Evolutionary conservation across 2,888 invertebrate species (phyloP).

Genomic region (Latrodectus hesperus): DNA sequence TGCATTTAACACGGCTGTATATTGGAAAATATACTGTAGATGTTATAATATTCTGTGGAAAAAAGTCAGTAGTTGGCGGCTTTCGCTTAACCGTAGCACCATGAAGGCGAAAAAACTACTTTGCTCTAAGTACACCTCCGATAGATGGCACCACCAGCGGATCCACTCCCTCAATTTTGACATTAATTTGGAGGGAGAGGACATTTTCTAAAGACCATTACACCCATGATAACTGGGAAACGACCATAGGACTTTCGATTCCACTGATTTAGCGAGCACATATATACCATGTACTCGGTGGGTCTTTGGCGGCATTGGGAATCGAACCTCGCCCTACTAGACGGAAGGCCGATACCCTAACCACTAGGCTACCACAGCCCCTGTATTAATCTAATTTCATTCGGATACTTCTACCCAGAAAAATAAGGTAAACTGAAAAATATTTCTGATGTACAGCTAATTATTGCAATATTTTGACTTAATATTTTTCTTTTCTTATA

Average conservation of each 20-base stretch:
- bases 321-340: neutral
- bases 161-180: neutral
- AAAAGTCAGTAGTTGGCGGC: no score
- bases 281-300: neutral
- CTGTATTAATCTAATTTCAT: neutral
- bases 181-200: neutral
- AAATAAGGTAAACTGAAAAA: no score
- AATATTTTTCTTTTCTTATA: no score
- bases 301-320: neutral
- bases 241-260: neutral
- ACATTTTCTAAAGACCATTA: neutral
- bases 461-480: no score
- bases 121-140: neutral
- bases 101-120: no score
- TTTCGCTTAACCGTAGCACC: no score
- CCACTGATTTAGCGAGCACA: neutral
- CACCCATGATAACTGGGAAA: no score
- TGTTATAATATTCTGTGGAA: no score
- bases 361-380: neutral
- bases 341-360: neutral
- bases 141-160: neutral
- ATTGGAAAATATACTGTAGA: no score
- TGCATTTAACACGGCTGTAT: no score
- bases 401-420: no score
- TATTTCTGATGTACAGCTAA: no score